Percentiles rank a stretch among this genome's conserved stretches.
phyloP scores from a whole-genome alignment of 2,113 vertebrate genomes.

The Chamaea fasciata region DNA sequence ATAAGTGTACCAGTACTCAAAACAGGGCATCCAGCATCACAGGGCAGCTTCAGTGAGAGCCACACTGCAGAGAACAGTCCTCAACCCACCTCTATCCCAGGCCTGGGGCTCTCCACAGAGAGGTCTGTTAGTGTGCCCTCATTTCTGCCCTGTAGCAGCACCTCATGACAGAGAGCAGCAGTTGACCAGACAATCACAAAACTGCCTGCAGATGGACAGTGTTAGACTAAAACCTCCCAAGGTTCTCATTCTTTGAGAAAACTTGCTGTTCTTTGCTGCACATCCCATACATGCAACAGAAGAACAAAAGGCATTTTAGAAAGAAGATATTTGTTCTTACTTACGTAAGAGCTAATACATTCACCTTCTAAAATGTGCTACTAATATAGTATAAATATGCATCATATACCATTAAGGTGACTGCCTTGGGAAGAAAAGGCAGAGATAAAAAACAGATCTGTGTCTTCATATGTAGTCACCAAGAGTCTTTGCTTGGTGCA shows the following conservation, averaged over 20 bases:
- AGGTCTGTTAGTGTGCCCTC: neutral
- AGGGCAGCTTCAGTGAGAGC: neutral
- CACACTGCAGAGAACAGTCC: neutral
- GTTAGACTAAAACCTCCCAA: neutral
- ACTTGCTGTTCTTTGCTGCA: neutral
- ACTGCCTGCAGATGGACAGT: neutral
- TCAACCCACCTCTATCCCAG: neutral
- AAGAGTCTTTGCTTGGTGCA: neutral
- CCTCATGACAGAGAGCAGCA: neutral
- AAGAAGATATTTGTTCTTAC: constrained; percentile 51
- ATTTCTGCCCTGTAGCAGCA: neutral
- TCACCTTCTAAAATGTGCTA: constrained; percentile 44
- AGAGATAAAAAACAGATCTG: constrained; percentile 50
- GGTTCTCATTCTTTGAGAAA: neutral
- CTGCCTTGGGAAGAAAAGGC: constrained; percentile 48
- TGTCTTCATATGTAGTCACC: neutral
- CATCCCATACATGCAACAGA: neutral
- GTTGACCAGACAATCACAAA: neutral
- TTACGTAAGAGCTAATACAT: constrained; percentile 16
- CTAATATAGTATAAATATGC: constrained; percentile 51
- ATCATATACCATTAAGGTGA: neutral
- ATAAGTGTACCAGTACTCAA: neutral
- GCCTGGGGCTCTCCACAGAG: neutral
- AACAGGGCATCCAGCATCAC: neutral
- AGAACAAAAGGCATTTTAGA: constrained; percentile 49